These are phyloP conservation scores for Hoplostethus atlanticus DNA, from an alignment of 2,797 vertebrate species.

Conservation along the genomic window DNA sequence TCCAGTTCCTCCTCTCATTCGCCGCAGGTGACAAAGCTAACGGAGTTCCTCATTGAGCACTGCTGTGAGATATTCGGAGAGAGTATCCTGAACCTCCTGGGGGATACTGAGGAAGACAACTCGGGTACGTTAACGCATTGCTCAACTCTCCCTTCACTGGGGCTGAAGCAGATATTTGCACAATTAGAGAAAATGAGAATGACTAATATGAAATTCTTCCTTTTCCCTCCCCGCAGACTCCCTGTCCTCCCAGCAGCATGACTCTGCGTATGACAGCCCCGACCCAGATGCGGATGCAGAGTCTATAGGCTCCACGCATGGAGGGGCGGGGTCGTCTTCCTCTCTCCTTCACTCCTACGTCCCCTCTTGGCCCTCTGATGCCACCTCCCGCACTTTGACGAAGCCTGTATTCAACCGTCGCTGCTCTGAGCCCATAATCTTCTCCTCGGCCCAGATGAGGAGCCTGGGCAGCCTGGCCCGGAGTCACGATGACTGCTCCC, in stretches of 20 bases:
- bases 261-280: constrained; percentile 95
- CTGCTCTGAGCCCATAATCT: constrained; percentile 91
- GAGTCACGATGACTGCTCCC: constrained; percentile 89
- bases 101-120: constrained; percentile 83
- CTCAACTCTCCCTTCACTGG: not conserved
- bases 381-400: constrained; percentile 66
- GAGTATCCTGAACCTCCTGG: constrained; percentile 76
- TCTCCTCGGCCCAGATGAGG: constrained; percentile 59
- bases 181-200: constrained; percentile 1
- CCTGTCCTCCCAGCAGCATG: constrained; percentile 87
- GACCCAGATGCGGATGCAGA: constrained; percentile 88
- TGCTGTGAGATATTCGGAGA: constrained; percentile 89
- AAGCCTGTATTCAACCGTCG: constrained; percentile 81
- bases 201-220: not conserved
- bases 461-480: constrained; percentile 82
- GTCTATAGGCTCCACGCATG: constrained; percentile 16
- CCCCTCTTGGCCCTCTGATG: constrained; percentile 67
- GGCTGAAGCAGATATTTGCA: not conserved
- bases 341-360: constrained; percentile 49
- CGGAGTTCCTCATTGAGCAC: constrained; percentile 93
- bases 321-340: constrained; percentile 45
- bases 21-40: constrained; percentile 88
- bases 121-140: constrained; percentile 78
- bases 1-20: constrained; percentile 24
- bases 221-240: constrained; percentile 82